A percentile compares a stretch with the other conserved stretches of the same genome.
phyloP scores from a whole-genome alignment of 2,888 invertebrate species.

The Andrena haemorrhoa region DNA sequence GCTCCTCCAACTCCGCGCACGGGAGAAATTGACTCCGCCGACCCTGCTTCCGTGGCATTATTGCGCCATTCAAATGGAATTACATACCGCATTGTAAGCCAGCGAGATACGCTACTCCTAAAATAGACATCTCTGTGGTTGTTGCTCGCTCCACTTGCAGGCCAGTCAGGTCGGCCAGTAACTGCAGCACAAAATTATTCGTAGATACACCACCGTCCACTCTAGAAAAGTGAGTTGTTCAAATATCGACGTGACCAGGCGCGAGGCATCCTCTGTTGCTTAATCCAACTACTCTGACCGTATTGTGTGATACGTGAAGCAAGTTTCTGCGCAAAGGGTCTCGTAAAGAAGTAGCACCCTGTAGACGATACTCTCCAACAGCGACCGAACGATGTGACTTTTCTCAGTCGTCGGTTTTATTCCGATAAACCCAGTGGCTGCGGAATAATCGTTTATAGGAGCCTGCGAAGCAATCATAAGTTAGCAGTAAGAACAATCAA shows the following conservation, averaged over 20 bases:
- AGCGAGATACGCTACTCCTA: slow-evolving; percentile 95
- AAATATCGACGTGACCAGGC: no score
- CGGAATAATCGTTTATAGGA: slow-evolving; percentile 94
- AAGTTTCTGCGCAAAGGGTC: slow-evolving; percentile 90
- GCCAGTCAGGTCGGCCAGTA: slow-evolving; percentile 93
- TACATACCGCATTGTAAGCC: slow-evolving; percentile 90
- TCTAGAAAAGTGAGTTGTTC: slow-evolving; percentile 85
- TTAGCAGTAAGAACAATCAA: not conserved
- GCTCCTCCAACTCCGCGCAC: no score
- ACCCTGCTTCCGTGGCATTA: not conserved
- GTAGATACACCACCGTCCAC: slow-evolving; percentile 98
- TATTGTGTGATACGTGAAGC: slow-evolving; percentile 87
- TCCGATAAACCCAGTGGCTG: slow-evolving; percentile 94
- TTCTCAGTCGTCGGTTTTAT: slow-evolving; percentile 90
- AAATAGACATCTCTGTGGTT: slow-evolving; percentile 92
- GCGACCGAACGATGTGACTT: slow-evolving; percentile 92
- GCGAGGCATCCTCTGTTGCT: no score
- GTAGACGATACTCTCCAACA: slow-evolving; percentile 94
- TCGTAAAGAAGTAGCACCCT: slow-evolving; percentile 92
- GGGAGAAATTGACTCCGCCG: no score
- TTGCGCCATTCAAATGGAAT: not conserved
- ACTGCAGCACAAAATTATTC: slow-evolving; percentile 96
- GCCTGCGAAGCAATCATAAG: slow-evolving; percentile 87
- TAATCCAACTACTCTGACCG: slow-evolving; percentile 84
- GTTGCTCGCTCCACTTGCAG: slow-evolving; percentile 90